Evolutionary conservation across 2,113 vertebrate genomes (phyloP).

Genomic region (Neomonachus schauinslandi): DNA sequence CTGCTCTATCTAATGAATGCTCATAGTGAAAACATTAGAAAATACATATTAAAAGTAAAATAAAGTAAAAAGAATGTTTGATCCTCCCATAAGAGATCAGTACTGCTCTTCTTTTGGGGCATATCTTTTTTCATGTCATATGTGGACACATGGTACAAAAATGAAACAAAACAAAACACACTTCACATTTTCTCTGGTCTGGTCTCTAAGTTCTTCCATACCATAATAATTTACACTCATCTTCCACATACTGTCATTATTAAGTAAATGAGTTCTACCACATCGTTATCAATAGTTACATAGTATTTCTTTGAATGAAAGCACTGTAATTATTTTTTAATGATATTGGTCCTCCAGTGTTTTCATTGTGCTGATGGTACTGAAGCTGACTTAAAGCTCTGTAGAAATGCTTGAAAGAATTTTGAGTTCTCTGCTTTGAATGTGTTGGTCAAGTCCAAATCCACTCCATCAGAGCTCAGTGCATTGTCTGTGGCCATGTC

Average conservation of each 20-base stretch:
- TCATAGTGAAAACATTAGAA: neutral
- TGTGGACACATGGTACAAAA: neutral
- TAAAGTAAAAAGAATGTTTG: neutral
- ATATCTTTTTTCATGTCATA: neutral
- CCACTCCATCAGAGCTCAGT: neutral
- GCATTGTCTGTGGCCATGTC: neutral
- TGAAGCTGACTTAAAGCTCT: neutral
- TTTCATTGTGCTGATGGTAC: neutral
- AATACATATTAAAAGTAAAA: neutral
- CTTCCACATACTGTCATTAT: neutral
- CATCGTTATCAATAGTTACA: neutral
- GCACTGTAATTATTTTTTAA: neutral
- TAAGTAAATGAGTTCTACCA: neutral
- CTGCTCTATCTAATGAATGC: neutral
- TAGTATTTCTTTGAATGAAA: conserved; percentile 5
- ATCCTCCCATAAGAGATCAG: neutral
- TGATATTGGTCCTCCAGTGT: neutral
- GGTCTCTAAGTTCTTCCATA: neutral
- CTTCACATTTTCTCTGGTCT: neutral
- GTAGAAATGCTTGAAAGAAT: neutral
- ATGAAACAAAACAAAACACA: neutral
- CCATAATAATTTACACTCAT: neutral
- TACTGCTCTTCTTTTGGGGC: rapidly evolving
- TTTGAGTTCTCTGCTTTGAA: neutral
- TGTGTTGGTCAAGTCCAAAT: neutral